Evolutionary conservation across 2,888 invertebrate species (phyloP).

Genomic region (Lasioglossum oenotherae): DNA sequence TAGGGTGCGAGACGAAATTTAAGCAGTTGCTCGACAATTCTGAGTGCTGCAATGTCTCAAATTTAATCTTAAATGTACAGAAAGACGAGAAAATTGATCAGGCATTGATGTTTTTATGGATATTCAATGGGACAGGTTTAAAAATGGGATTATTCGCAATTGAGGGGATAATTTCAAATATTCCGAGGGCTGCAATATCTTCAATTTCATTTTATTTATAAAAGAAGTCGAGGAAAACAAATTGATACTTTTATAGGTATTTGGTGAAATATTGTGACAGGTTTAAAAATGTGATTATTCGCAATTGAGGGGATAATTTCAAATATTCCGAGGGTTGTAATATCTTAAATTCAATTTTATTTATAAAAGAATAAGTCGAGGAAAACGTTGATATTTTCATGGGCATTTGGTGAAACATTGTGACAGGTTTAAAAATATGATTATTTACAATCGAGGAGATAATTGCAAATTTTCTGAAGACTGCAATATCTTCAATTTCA

Average conservation of each 20-base stretch:
- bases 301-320: neutral
- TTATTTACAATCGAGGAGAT: accelerated
- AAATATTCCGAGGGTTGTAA: neutral
- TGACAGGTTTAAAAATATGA: neutral
- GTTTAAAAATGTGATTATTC: neutral
- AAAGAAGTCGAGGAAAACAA: neutral
- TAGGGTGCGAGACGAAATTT: neutral
- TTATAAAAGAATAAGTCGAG: neutral
- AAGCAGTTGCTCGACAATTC: neutral
- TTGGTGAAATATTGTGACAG: too few species aligned
- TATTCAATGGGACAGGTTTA: neutral
- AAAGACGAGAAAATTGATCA: too few species aligned
- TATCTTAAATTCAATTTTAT: neutral
- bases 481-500: neutral
- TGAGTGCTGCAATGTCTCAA: neutral
- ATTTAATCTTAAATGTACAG: neutral
- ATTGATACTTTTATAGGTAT: too few species aligned
- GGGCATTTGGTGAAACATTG: neutral
- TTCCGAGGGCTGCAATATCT: neutral
- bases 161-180: neutral
- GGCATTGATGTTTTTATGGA: neutral
- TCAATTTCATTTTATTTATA: neutral
- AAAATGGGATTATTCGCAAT: neutral
- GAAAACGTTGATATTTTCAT: neutral
- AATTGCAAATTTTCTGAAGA: too few species aligned